Base-by-base conservation (phyloP, 2,797 vertebrate species). In the Hylomyscus alleni region DNA sequence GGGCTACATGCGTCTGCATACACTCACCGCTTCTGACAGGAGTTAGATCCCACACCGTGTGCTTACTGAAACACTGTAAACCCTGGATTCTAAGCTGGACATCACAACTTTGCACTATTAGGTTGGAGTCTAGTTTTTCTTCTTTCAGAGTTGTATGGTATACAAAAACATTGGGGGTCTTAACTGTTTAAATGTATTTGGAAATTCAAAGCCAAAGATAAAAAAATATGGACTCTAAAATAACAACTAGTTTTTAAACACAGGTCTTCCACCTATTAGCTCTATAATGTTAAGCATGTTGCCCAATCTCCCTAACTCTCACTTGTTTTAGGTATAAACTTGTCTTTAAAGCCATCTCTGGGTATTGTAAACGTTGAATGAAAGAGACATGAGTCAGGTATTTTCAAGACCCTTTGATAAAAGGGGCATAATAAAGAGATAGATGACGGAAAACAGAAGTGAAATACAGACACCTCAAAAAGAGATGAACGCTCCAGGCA, bases 131-230 rank as follows among this genome's bases (percentile, higher is more conserved):
- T 87, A 47, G 69, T 47, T 84, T 91, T 83, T 86, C 54, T 91
- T 84, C 81, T 83, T 94, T 94, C 78, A 77, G 67, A 92, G 31
- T 91, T 76, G 50, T 2, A 29, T 76, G 40, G 26, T 60, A 2
- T 88, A 17, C 58, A 37, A 94, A 94, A 95, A 56, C 19, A 60
- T 85, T 47, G 83, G 31, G 6, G 60, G 11, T 31, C 12, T 60
- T 91, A 75, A 65, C 60, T 83, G 81, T 19, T 69, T 82, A 56
- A 58, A 6, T 92, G 73, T 60, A 4, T 93, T 92, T 95, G 34
- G 56, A 83, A 97, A 89, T 89, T 85, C 40, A 91, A 86, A 22
- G 73, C 78, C 54, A 83, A 44, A 90, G 40, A 67, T 91, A 94
- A 93, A 94, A 94, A 19, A 95, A 75, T 80, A 73, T 52, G 85